Evolutionary conservation across 2,113 vertebrate species (phyloP), one percentile per base, ranked within the genome.

Genomic region (Hypomesus transpacificus): DNA sequence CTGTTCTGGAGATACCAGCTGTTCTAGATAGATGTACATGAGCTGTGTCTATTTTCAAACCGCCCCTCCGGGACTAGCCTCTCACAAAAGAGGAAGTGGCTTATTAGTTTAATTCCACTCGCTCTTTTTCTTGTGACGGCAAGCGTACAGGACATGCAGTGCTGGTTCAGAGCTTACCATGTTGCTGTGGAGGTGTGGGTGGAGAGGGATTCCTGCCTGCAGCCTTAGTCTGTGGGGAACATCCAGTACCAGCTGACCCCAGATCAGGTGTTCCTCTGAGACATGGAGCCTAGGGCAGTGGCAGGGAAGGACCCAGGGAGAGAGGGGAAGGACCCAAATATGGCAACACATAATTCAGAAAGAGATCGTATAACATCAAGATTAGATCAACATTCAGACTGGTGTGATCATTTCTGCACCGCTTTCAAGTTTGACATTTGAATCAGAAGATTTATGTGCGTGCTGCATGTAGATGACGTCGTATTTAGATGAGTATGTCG

Each of bases 1-100:
- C 82, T 80, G 84, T 76, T 81, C 70, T 71, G 62, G 68, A 68
- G 68, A 77, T 69, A 77, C 70, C 76, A 84, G 82, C 82, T 80
- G 84, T 76, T 81, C 70, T 71, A 68, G 68, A 77, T 69, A n/a
- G n/a, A n/a, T 77, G 58, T 75, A 76, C 85, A 82, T 74, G 58
- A 76, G 69, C 50, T 71, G 56, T 7, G 50, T 67, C 74, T 86
- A 84, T 86, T 86, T 84, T 74, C 31, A 34, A 4, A 67, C 80
- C 68, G 66, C 74, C 80, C 77, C 73, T 73, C 53, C 2, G 76
- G 51, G 77, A 76, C 77, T 75, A 71, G 39, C 39, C 7, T 46
- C 31, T 51, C 73, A 67, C 66, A 75, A 51, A 81, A 74, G 64
- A 24, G 74, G 80, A 86, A 85, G 69, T 70, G 6, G 54, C 51